These are phyloP conservation scores for Melanotaenia parkinsoni DNA, from an alignment of 2,797 vertebrate species.

Conservation along the genomic window DNA sequence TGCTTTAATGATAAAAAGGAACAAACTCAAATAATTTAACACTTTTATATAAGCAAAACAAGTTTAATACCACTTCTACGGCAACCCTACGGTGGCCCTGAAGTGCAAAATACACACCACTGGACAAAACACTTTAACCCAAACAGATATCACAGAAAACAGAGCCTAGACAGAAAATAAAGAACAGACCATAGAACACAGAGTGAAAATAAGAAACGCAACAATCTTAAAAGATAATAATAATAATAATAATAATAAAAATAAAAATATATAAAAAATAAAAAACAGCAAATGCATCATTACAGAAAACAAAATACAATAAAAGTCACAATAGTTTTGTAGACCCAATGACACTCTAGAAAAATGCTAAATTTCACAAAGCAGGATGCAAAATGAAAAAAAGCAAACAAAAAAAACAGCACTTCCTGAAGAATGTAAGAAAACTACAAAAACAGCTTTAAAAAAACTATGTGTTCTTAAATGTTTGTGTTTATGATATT, in stretches of 20 bases:
- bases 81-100: neutral
- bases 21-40: neutral
- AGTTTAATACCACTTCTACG: neutral
- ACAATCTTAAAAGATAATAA: too few relatives aligned
- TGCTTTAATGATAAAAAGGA: neutral
- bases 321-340: neutral
- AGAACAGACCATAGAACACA: too few relatives aligned
- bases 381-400: neutral
- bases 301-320: neutral
- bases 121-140: neutral
- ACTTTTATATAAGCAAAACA: neutral
- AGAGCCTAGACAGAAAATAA: neutral
- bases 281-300: too few relatives aligned
- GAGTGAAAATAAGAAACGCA: too few relatives aligned
- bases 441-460: neutral
- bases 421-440: neutral
- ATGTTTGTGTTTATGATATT: neutral
- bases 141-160: neutral
- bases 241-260: too few relatives aligned
- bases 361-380: neutral
- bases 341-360: neutral
- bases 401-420: neutral
- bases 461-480: too few relatives aligned
- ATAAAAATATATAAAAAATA: too few relatives aligned
- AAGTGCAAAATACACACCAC: neutral